These are phyloP conservation scores for Uromys caudimaculatus DNA, from an alignment of 2,797 vertebrate genomes.

Conservation along the genomic window DNA sequence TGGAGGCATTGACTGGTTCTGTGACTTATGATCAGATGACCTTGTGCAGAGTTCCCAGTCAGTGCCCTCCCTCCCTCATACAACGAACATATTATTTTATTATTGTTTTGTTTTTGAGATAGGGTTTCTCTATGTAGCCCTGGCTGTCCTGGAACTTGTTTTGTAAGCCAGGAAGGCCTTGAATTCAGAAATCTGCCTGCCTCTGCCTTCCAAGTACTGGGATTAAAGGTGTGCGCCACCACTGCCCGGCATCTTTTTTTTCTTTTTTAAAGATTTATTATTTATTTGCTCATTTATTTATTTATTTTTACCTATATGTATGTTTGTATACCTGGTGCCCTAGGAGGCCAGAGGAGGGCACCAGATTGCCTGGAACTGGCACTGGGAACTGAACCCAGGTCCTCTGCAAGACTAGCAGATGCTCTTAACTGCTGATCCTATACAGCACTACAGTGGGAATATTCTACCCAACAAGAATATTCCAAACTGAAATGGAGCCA, in stretches of 20 bases:
- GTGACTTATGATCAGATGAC: neutral
- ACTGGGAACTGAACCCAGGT: neutral
- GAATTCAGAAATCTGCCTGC: neutral
- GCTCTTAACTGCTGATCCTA: neutral
- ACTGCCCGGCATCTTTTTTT: neutral
- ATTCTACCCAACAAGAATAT: neutral
- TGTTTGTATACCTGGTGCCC: neutral
- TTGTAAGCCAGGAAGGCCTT: neutral
- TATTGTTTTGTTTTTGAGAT: neutral
- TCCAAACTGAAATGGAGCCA: neutral
- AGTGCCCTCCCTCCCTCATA: neutral
- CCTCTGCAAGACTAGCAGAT: neutral
- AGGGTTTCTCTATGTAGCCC: neutral
- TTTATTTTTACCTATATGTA: neutral
- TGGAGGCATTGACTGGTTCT: neutral
- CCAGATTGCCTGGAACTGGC: neutral
- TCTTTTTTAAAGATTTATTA: too few species aligned
- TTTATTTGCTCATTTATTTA: too few species aligned
- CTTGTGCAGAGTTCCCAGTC: neutral
- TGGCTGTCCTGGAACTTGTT: neutral
- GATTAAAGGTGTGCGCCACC: neutral
- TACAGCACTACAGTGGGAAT: neutral
- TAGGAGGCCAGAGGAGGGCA: neutral
- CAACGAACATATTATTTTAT: neutral
- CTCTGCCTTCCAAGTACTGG: neutral